Conservation (phyloP, 2,797 vertebrate genomes). For the Hafferia zeledoni region DNA sequence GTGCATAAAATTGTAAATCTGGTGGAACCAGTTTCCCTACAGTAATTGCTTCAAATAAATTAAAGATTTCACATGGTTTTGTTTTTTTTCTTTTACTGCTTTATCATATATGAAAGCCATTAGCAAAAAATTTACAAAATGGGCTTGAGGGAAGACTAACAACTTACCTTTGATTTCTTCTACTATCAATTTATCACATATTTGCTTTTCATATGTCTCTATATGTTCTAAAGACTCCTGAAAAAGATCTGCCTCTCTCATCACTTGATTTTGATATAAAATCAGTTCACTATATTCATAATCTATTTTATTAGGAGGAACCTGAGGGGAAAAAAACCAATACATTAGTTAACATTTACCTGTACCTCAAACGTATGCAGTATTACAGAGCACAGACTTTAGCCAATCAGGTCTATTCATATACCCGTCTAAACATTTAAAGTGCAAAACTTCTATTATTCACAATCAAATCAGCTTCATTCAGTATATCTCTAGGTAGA, state of each 20-base stretch:
- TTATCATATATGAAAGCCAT: neutral
- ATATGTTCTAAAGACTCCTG: constrained; percentile 81
- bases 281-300: constrained; percentile 84
- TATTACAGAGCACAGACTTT: neutral
- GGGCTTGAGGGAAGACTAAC: neutral
- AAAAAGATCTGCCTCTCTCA: constrained; percentile 81
- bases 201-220: constrained; percentile 80
- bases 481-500: neutral
- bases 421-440: neutral
- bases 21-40: neutral
- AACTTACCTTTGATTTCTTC: constrained; percentile 82
- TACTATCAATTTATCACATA: constrained; percentile 82
- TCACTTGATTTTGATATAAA: constrained; percentile 84
- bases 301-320: constrained; percentile 81
- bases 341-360: neutral
- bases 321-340: constrained; percentile 36
- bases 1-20: neutral
- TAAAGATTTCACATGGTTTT: neutral
- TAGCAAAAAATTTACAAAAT: neutral
- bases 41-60: neutral
- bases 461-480: neutral
- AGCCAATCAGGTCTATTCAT: neutral
- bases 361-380: neutral
- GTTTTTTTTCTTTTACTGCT: neutral
- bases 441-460: neutral